Evolutionary conservation across 2,797 vertebrate genomes (phyloP).

Genomic region (Urosaurus nigricauda): DNA sequence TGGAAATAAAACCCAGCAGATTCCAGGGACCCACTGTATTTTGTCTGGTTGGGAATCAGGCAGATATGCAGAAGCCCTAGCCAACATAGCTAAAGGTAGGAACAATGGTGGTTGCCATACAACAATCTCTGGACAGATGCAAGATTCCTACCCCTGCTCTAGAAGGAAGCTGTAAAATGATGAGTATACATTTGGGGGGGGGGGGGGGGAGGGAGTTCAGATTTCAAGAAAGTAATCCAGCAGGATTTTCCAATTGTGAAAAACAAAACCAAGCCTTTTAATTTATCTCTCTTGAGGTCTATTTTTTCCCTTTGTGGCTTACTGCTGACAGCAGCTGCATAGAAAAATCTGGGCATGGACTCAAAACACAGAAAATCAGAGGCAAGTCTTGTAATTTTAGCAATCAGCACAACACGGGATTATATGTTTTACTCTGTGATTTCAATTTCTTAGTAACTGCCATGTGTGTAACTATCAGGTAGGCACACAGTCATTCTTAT

Average conservation of each 20-base stretch:
- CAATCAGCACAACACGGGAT: slow-evolving; percentile 56
- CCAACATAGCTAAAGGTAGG: too few species aligned
- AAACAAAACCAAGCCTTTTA: slow-evolving; percentile 27
- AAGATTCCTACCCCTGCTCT: neutral
- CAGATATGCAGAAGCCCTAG: too few species aligned
- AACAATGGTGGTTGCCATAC: too few species aligned
- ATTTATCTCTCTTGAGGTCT: slow-evolving; percentile 27
- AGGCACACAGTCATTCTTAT: slow-evolving; percentile 59
- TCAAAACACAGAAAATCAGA: slow-evolving; percentile 49
- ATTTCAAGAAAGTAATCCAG: slow-evolving; percentile 10
- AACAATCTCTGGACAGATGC: too few species aligned
- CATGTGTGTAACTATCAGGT: slow-evolving; percentile 53
- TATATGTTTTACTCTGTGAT: slow-evolving; percentile 57
- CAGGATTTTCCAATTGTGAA: neutral
- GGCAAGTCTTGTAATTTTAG: slow-evolving; percentile 59
- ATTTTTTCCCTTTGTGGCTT: slow-evolving; percentile 15
- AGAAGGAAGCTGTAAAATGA: neutral
- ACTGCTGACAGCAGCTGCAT: slow-evolving; percentile 21
- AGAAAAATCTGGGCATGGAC: slow-evolving; percentile 50
- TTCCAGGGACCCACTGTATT: neutral
- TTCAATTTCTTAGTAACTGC: slow-evolving; percentile 54
- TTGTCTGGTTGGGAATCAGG: neutral
- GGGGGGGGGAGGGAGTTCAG: accelerated
- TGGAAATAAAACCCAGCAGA: too few species aligned
- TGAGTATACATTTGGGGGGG: neutral